Evolutionary conservation across 2,797 vertebrate species (phyloP).

Genomic region (Eidolon dupreanum): DNA sequence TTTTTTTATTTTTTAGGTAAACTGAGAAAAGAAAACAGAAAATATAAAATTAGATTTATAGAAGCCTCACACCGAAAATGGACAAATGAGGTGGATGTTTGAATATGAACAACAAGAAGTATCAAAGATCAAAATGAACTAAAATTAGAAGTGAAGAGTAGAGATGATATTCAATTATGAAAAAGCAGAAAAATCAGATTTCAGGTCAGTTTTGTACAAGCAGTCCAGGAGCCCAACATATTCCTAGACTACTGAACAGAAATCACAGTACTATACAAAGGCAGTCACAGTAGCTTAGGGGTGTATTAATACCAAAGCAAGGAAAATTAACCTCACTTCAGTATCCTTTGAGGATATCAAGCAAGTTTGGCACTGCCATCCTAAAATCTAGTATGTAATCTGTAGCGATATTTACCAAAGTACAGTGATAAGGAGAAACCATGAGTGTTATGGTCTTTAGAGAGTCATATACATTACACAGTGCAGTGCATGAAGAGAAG

Average conservation of each 20-base stretch:
- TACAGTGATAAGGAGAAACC: not conserved
- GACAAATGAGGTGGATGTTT: not conserved
- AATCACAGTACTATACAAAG: not conserved
- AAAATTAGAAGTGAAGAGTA: not conserved
- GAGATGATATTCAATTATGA: not conserved
- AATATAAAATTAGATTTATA: not conserved
- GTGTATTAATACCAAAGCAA: not conserved
- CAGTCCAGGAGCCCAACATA: not conserved
- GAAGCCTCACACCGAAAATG: not conserved
- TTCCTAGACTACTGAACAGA: not conserved
- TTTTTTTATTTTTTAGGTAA: not conserved
- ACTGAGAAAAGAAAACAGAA: not conserved
- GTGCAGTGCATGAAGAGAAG: not conserved
- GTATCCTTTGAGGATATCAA: not conserved
- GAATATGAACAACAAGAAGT: not conserved
- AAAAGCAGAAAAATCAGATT: slow-evolving; percentile 1
- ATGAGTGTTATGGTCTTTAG: not conserved
- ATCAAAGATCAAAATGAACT: not conserved
- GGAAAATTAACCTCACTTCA: not conserved
- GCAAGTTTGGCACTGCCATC: not conserved
- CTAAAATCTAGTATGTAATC: not conserved
- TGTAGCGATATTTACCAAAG: not conserved
- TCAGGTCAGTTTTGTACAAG: not conserved
- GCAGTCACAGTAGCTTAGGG: not conserved
- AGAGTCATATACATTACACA: not conserved